phyloP scores from a whole-genome alignment of 2,888 invertebrate species.

The Hipparchia semele region DNA sequence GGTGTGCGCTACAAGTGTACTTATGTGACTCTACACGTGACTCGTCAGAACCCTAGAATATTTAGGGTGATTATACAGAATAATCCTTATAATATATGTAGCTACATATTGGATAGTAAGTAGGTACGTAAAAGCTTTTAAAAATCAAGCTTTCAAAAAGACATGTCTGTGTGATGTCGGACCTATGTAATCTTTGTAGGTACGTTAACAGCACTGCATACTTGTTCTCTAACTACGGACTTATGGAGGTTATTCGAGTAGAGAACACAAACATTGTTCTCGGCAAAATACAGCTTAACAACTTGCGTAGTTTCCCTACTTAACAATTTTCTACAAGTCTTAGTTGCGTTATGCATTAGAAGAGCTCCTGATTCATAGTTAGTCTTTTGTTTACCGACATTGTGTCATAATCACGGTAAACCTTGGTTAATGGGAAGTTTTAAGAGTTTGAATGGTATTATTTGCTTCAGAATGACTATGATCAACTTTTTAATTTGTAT shows the following conservation, averaged over 20 bases:
- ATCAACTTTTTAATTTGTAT: too few relatives aligned
- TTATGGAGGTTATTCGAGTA: conserved; percentile 3
- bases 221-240: conserved; percentile 6
- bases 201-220: conserved; percentile 4
- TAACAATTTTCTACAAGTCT: conserved; percentile 18
- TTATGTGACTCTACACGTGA: too few relatives aligned
- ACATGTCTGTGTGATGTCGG: neutral
- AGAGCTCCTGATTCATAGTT: conserved; percentile 17
- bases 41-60: too few relatives aligned
- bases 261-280: conserved; percentile 40
- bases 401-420: neutral
- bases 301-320: conserved; percentile 23
- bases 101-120: too few relatives aligned
- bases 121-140: too few relatives aligned
- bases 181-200: neutral
- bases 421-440: too few relatives aligned
- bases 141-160: too few relatives aligned
- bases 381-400: conserved; percentile 5
- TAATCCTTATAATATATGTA: too few relatives aligned
- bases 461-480: too few relatives aligned
- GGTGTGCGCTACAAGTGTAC: too few relatives aligned
- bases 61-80: too few relatives aligned
- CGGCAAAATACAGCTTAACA: conserved; percentile 46
- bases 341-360: conserved; percentile 9
- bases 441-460: too few relatives aligned